Evolutionary conservation across 2,113 vertebrate genomes (phyloP).

Genomic region (Neofelis nebulosa): DNA sequence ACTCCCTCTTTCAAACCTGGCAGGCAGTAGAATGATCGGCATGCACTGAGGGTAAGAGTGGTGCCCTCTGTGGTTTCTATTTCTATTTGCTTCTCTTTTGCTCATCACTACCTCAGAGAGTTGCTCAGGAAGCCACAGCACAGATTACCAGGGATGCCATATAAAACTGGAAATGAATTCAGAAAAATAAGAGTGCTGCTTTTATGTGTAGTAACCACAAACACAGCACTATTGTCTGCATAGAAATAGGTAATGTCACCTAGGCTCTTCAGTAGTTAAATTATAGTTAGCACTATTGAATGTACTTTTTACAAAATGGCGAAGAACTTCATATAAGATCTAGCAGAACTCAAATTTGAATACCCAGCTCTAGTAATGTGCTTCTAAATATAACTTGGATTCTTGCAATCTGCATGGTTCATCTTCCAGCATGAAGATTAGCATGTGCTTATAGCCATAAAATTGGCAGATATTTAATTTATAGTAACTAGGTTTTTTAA

Average conservation of each 20-base stretch:
- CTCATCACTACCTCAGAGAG: not conserved
- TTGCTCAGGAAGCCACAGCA: not conserved
- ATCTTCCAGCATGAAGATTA: constrained; percentile 73
- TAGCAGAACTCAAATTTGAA: constrained; percentile 58
- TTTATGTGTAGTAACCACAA: not conserved
- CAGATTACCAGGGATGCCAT: not conserved
- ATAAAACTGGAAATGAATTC: not conserved
- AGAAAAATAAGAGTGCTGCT: not conserved
- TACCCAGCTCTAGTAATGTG: constrained; percentile 48
- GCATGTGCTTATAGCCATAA: constrained; percentile 75
- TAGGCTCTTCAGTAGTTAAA: not conserved
- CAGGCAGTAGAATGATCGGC: not conserved
- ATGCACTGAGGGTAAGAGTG: not conserved
- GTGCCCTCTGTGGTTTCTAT: not conserved
- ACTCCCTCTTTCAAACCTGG: not conserved
- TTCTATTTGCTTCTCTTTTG: constrained; percentile 46
- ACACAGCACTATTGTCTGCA: not conserved
- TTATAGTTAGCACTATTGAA: constrained; percentile 35
- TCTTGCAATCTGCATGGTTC: constrained; percentile 65
- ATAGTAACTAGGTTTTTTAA: constrained; percentile 58
- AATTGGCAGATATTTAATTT: constrained; percentile 78
- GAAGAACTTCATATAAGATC: constrained; percentile 43
- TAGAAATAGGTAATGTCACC: constrained; percentile 8
- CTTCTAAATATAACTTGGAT: constrained; percentile 71
- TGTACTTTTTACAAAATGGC: constrained; percentile 42